Base-by-base conservation (phyloP, 2,797 vertebrate species). In the Sebastes cheni region DNA sequence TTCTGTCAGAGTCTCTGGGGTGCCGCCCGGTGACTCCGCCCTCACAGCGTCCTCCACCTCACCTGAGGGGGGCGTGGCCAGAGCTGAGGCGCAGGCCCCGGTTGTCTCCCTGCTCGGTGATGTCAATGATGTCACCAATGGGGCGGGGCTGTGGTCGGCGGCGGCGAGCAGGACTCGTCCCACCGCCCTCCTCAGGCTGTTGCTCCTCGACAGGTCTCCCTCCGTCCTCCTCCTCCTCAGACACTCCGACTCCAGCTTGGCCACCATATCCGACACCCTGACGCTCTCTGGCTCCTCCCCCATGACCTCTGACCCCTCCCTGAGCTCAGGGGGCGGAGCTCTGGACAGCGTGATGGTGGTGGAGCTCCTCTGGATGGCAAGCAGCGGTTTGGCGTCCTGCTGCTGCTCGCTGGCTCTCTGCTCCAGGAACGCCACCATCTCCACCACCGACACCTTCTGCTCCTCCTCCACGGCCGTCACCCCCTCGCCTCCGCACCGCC, bases 361-460 rank as follows among this genome's bases (percentile, higher is more conserved):
- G 25, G 87, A 89, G 56, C 91, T 92, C 14, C 93, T 89, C 74
- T 89, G 91, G 20, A 89, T 20, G 8, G 76, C 1, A 2, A 94
- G 67, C 72, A 91, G 91, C 32, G 88, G 94, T 92, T 97, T 98
- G 67, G 77, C 18, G 56, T 94, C 95, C 0, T 88, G 92, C 77
- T 96, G 95, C 54, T 96, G 92, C 75, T 96, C 92, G 0, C 85
- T 96, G 1, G 95, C 96, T 79, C 96, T 95, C 83, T 97, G 97
- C 91, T 99, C 98, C 61, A 99, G 92, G 58, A 97, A 97, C 1
- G 97, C 97, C 30, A 99, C 98, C 97, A 99, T 99, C 92, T 99
- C 97, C 5, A 96, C 96, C n/a, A 99, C 98, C 0, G 98, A 99
- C 18, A 98, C 86, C 52, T 85, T 91, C 55, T 90, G 75, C 61